Evolutionary conservation across 1,140 invertebrate genomes (phyloP).

Genomic region (Portunus trituberculatus): DNA sequence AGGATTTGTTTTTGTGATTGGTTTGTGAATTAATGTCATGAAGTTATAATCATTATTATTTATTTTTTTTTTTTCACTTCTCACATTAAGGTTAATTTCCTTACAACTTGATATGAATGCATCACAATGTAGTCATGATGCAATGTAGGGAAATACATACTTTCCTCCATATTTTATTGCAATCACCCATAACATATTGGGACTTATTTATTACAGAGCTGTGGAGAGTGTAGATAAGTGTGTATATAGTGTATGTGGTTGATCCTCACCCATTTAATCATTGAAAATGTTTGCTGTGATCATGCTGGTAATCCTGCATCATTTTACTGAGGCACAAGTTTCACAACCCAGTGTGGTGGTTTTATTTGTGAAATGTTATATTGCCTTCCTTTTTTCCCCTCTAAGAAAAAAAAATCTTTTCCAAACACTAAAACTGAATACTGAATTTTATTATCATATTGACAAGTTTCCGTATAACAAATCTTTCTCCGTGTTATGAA

Average conservation of each 20-base stretch:
- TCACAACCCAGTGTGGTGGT: not conserved
- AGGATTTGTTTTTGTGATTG: not conserved
- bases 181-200: slow-evolving; percentile 18
- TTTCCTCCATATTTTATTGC: not conserved
- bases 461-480: not conserved
- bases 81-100: not conserved
- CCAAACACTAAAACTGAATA: not conserved
- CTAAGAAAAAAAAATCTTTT: too few relatives aligned
- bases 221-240: slow-evolving; percentile 56
- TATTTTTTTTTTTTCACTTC: not conserved
- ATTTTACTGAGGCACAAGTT: slow-evolving; percentile 38
- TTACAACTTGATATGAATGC: not conserved
- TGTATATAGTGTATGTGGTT: slow-evolving; percentile 59
- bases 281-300: slow-evolving; percentile 30
- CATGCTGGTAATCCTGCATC: slow-evolving; percentile 14
- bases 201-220: slow-evolving; percentile 54
- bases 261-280: not conserved
- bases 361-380: slow-evolving; percentile 3
- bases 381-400: not conserved
- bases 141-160: not conserved
- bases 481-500: not conserved
- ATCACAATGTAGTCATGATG: not conserved
- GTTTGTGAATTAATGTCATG: not conserved
- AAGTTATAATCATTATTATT: too few relatives aligned
- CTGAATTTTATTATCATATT: not conserved